phyloP scores from a whole-genome alignment of 2,888 invertebrate genomes.

The Cyclophora albipunctata region DNA sequence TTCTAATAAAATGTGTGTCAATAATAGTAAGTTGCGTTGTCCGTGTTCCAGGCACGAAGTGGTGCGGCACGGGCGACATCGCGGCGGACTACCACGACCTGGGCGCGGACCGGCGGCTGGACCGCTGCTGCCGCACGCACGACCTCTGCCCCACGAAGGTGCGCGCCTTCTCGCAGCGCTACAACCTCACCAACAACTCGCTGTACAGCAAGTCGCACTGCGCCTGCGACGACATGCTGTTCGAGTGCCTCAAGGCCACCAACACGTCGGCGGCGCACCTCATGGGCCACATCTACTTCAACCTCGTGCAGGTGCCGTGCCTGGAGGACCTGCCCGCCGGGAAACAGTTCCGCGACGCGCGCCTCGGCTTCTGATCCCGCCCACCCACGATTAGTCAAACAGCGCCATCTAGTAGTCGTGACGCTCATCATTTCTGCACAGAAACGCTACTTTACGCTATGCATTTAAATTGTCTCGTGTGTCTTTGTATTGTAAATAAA shows the following conservation, averaged over 20 bases:
- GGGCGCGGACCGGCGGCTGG: slow-evolving; percentile 82
- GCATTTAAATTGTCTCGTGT: slow-evolving; percentile 22
- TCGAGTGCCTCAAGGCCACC: slow-evolving; percentile 85
- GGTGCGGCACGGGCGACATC: slow-evolving; percentile 94
- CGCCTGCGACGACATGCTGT: slow-evolving; percentile 88
- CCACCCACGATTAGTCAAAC: slow-evolving; percentile 32
- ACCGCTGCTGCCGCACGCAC: slow-evolving; percentile 91
- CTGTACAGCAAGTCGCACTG: slow-evolving; percentile 93
- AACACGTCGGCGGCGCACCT: slow-evolving; percentile 82
- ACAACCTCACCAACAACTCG: slow-evolving; percentile 89
- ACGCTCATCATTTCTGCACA: slow-evolving; percentile 40
- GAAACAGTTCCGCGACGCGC: slow-evolving; percentile 66
- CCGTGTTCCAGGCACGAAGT: slow-evolving; percentile 84
- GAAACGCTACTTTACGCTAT: slow-evolving; percentile 22
- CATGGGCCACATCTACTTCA: slow-evolving; percentile 91
- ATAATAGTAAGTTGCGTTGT: no score
- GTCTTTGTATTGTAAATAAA: slow-evolving; percentile 33
- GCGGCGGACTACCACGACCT: slow-evolving; percentile 89
- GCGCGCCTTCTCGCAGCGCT: slow-evolving; percentile 80
- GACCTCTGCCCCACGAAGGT: slow-evolving; percentile 92
- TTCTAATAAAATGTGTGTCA: background rate
- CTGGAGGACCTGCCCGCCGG: slow-evolving; percentile 74
- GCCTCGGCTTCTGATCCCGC: slow-evolving; percentile 64
- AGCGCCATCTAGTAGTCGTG: slow-evolving; percentile 55
- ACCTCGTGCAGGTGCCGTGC: slow-evolving; percentile 85